Evolutionary conservation across 2,113 vertebrate genomes (phyloP).

Genomic region (Conger conger): DNA sequence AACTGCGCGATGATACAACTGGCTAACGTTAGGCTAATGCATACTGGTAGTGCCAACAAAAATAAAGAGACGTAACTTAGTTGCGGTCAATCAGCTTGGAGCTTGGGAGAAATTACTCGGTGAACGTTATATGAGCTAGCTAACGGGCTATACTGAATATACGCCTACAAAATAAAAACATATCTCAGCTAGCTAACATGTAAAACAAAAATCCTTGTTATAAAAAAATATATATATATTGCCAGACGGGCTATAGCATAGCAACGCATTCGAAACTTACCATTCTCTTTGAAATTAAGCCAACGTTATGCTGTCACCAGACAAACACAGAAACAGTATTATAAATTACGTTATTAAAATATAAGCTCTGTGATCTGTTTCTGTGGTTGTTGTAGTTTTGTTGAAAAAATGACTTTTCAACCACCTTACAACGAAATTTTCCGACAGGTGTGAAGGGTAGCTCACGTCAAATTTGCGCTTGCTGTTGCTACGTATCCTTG

Average conservation of each 20-base stretch:
- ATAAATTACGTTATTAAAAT: background rate
- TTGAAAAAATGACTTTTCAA: no score
- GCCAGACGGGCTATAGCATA: background rate
- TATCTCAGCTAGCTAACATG: background rate
- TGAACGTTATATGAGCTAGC: no score
- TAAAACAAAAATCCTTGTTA: background rate
- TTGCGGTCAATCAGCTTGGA: background rate
- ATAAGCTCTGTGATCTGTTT: background rate
- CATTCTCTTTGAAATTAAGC: background rate
- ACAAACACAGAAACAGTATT: background rate
- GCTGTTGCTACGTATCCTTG: background rate
- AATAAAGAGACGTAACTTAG: background rate
- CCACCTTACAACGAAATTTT: background rate
- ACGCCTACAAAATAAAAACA: background rate
- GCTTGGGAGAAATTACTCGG: no score
- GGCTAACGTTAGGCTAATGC: background rate
- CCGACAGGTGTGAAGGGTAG: background rate
- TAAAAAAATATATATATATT: no score
- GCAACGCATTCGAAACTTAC: background rate
- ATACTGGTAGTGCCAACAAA: background rate
- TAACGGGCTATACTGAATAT: background rate
- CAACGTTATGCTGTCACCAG: background rate
- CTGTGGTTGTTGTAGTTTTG: background rate
- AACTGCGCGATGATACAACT: no score
- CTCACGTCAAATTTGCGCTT: background rate